A percentile compares a stretch with the other conserved stretches of the same genome.
These are phyloP conservation scores for Gibbula magus DNA, from an alignment of 2,888 invertebrate species.

Conservation along the genomic window DNA sequence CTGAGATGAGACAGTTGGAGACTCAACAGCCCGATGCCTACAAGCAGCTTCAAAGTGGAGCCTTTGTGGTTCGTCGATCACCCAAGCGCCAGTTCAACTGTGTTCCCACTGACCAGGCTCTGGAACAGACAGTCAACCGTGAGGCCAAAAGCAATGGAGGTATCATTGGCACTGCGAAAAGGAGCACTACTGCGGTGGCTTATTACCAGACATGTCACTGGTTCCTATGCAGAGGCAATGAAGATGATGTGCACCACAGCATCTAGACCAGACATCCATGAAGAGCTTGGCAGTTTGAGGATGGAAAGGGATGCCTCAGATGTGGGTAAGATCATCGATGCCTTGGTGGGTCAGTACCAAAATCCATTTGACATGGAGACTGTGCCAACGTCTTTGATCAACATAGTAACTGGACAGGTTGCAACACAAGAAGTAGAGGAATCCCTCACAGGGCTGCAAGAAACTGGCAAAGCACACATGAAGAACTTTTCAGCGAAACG, in stretches of 20 bases:
- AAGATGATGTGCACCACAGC: neutral
- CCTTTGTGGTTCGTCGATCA: conserved; percentile 11
- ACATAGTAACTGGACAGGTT: conserved; percentile 22
- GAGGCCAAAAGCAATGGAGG: conserved; percentile 23
- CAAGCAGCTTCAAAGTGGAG: conserved; percentile 1
- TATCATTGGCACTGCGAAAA: conserved; percentile 20
- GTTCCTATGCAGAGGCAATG: conserved; percentile 1
- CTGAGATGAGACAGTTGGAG: conserved; percentile 16
- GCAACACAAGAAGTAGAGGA: conserved; percentile 25
- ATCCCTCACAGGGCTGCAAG: neutral
- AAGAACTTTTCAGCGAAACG: neutral
- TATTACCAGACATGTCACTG: conserved; percentile 20
- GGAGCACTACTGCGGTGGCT: conserved; percentile 24
- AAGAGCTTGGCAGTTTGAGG: neutral
- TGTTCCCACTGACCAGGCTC: conserved; percentile 28
- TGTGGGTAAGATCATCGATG: too few species aligned
- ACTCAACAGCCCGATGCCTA: neutral
- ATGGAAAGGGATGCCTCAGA: conserved; percentile 10
- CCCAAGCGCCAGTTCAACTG: neutral
- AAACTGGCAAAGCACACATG: neutral
- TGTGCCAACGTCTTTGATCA: conserved; percentile 2
- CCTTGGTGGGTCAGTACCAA: neutral
- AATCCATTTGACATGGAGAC: conserved; percentile 23
- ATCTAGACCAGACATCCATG: neutral
- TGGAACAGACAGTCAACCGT: conserved; percentile 26